A percentile compares a stretch with the other conserved stretches of the same genome.
Conservation (phyloP, 2,113 vertebrate genomes). For the Eidolon helvum region DNA sequence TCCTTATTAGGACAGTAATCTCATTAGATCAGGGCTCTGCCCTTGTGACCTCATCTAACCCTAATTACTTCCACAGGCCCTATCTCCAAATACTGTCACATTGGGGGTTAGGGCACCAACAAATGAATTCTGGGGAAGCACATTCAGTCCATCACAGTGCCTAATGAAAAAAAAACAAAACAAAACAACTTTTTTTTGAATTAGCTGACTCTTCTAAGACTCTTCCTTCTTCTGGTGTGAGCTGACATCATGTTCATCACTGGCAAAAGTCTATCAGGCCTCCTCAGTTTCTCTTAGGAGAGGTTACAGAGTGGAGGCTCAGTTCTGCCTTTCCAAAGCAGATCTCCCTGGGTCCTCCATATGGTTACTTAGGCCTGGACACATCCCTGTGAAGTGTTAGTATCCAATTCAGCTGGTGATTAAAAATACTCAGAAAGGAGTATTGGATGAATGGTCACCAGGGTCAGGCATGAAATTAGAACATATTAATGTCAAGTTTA, state of each 20-base stretch:
- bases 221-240: background rate
- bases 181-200: background rate
- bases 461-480: background rate
- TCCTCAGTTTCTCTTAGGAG: background rate
- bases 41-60: background rate
- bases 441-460: background rate
- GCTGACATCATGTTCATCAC: background rate
- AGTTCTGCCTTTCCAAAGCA: background rate
- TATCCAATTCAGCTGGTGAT: background rate
- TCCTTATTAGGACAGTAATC: background rate
- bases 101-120: background rate
- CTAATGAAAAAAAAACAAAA: background rate
- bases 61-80: background rate
- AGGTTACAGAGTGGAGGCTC: background rate
- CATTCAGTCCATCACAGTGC: background rate
- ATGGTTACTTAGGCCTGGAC: background rate
- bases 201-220: background rate
- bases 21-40: background rate
- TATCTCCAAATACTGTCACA: background rate
- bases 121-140: background rate
- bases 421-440: background rate
- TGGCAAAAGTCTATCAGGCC: background rate
- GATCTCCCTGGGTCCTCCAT: background rate
- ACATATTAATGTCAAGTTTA: background rate
- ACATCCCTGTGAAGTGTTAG: background rate